Base-by-base conservation (phyloP, 1,140 invertebrate species). In the Euwallacea similis region DNA sequence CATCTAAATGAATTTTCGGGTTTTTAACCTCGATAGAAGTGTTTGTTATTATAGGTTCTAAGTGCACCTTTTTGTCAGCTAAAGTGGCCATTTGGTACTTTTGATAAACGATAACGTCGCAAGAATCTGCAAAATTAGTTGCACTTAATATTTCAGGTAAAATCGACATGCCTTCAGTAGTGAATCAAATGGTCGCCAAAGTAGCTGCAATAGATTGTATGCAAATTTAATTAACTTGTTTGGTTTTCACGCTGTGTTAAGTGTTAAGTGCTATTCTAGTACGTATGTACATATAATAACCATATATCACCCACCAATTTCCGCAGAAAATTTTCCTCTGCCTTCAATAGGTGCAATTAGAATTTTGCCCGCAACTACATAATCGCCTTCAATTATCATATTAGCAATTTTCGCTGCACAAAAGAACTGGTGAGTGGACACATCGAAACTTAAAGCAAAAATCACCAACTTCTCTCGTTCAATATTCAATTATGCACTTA, bases 291-390 rank as follows among this genome's bases (percentile, higher is more conserved):
- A n/a, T n/a, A 33, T 33, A 33, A 33, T 33, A 33, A 33, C 21
- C 21, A 33, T 33, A 33, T 33, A 33, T 33, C 21, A 33, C 41
- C 58, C 64, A 75, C 75, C 74, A n/a, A 77, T 70, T 42, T 68
- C 58, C 6, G 75, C 76, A 7, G 43, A 54, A 46, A 78, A 78
- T 65, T 55, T 75, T 43, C 77, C 77, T n/a, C 55, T 64, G 11
- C 77, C 77, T 64, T 71, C 65, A 58, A 78, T 76, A 3, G 77
- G 77, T 8, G 76, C 76, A 9, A 78, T 58, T 6, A 78, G 58
- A 47, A 78, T 69, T 64, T 68, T 75, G 33, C 77, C 77, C 42
- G 16, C 69, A 0, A 78, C 70, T 16, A 63, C 72, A 59, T 76
- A 78, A 50, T 75, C 65, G 3, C 76, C 77, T 8, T 61, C 62